Conservation (phyloP, 2,888 invertebrate genomes). For the Aporophyla lueneburgensis region DNA sequence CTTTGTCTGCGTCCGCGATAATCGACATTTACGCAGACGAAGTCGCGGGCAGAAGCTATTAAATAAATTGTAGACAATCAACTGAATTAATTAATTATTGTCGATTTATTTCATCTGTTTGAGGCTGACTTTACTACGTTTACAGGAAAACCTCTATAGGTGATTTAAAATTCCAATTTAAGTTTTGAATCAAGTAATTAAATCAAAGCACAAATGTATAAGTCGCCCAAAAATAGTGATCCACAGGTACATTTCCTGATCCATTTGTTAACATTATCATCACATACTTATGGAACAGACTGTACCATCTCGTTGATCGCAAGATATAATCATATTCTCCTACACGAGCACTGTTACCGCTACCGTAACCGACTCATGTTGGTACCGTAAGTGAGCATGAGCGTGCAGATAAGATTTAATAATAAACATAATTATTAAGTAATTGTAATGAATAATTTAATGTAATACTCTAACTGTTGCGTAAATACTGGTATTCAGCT, state of each 20-base stretch:
- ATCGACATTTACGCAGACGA: too few relatives aligned
- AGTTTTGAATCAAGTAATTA: background rate
- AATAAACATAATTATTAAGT: slow-evolving; percentile 39
- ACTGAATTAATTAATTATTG: background rate
- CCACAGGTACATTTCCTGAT: background rate
- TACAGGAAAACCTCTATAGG: too few relatives aligned
- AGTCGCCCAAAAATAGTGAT: too few relatives aligned
- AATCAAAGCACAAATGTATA: background rate
- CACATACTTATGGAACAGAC: background rate
- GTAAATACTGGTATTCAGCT: background rate
- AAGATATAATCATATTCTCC: slow-evolving; percentile 34
- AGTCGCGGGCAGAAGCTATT: too few relatives aligned
- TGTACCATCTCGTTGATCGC: background rate
- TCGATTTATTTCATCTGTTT: background rate
- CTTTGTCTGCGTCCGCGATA: too few relatives aligned
- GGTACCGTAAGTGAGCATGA: slow-evolving; percentile 51
- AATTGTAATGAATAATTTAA: slow-evolving; percentile 32
- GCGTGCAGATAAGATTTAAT: slow-evolving; percentile 37
- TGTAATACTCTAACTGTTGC: slow-evolving; percentile 7
- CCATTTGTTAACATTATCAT: background rate
- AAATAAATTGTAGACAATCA: background rate
- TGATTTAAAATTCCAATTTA: background rate
- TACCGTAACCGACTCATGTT: slow-evolving; percentile 39
- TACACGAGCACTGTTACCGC: slow-evolving; percentile 28
- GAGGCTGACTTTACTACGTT: background rate